Base-by-base conservation (phyloP, 35 echinoderm and acorn worm genomes). In the Ptychodera flava region DNA sequence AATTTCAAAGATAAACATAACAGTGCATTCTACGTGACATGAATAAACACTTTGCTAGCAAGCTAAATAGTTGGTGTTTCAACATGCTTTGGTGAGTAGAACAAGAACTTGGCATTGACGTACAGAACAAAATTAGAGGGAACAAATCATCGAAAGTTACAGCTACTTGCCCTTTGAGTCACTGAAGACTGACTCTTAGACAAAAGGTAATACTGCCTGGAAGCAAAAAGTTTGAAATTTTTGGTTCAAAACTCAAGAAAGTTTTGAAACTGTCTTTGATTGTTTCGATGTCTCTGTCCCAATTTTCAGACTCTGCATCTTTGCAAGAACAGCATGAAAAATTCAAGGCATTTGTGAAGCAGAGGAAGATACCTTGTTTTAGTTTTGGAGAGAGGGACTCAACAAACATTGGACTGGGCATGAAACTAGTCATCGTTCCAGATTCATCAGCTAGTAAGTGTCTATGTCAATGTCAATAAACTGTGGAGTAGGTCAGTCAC, bases 341-440 rank as follows among this genome's bases (percentile, higher is more conserved):
- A 35, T 97, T 97, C 82, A 75, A 92, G 75, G 92, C 92, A 15
- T 90, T 94, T 87, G 92, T 94, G 31, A 92, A 97, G 75, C 85
- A 89, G 0, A 79, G 78, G 31, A 45, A 87, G 34, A 33, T 97
- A 32, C 92, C 88, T 1, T 87, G 85, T 34, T 88, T 97, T n/a
- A 97, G 92, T 45, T 97, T 97, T 85, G 95, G 95, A 32, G 95
- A 97, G 53, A 92, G 37, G 31, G 77, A 88, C 27, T 84, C 95
- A 29, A 94, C 92, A 33, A 94, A 92, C 32, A 92, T 97, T 79
- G 95, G 92, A 22, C 85, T 97, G 6, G 78, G 84, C 2, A 85
- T 97, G 34, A 94, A 92, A 85, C 88, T 87, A 14, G 38, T 97
- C 16, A 81, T 97, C 79, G 95, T 97, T 14, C 95, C 95, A 27